phyloP scores from a whole-genome alignment of 2,113 vertebrate species.

The Abramis brama region DNA sequence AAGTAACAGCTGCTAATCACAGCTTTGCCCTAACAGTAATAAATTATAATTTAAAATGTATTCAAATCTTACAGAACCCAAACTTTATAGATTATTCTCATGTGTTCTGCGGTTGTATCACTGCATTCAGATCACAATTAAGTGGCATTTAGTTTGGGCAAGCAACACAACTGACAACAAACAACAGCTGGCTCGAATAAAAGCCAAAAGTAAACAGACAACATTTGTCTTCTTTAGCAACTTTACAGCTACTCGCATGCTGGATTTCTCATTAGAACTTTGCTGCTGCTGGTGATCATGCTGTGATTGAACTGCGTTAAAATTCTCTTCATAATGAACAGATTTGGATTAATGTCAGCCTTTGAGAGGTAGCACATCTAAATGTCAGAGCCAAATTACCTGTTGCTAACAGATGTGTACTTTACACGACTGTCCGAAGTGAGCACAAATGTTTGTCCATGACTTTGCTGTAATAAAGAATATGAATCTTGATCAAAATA shows the following conservation, averaged over 20 bases:
- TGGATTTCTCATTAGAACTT: slow-evolving; percentile 18
- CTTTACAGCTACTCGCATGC: background rate
- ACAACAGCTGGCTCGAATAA: slow-evolving; percentile 53
- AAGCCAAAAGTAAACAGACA: slow-evolving; percentile 51
- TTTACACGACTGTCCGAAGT: background rate
- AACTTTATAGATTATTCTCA: background rate
- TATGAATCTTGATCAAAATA: no score
- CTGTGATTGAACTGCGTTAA: background rate
- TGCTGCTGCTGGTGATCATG: slow-evolving; percentile 11
- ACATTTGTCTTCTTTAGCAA: slow-evolving; percentile 45
- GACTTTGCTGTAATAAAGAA: background rate
- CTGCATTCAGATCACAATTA: slow-evolving; percentile 11
- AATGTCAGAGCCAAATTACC: slow-evolving; percentile 39
- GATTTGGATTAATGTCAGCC: slow-evolving; percentile 16
- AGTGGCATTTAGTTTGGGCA: slow-evolving; percentile 20
- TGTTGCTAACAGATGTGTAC: slow-evolving; percentile 25
- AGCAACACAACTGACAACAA: slow-evolving; percentile 42
- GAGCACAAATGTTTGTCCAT: background rate
- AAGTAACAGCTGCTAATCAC: no score
- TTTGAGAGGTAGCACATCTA: slow-evolving; percentile 18
- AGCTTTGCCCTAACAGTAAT: no score
- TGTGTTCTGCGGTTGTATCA: slow-evolving; percentile 3
- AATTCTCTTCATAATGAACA: background rate
- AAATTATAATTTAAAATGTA: no score
- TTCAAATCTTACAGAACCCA: no score